phyloP scores from a whole-genome alignment of 2,888 invertebrate species.

The Apodemia mormo region DNA sequence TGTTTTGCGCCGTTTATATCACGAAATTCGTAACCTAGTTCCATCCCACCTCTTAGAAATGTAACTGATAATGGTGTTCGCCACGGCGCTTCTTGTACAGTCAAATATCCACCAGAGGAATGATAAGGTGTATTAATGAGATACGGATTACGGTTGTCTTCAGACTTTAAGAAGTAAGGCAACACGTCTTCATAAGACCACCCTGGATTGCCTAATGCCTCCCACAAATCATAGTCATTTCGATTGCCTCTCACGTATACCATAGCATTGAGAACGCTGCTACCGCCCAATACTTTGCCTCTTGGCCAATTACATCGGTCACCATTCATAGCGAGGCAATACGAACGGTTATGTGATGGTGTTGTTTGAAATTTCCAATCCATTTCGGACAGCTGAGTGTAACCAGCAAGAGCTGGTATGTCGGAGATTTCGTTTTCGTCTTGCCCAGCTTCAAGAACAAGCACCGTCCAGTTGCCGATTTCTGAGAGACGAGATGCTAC shows the following conservation, averaged over 20 bases:
- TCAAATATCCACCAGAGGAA: constrained; percentile 88
- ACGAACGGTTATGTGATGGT: constrained; percentile 88
- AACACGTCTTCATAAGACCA: constrained; percentile 93
- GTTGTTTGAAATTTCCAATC: constrained; percentile 97
- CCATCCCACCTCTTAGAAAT: constrained; percentile 90
- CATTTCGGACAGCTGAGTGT: constrained; percentile 91
- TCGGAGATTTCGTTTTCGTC: constrained; percentile 95
- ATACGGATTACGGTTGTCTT: constrained; percentile 93
- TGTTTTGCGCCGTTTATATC: constrained; percentile 92
- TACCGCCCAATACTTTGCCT: constrained; percentile 94
- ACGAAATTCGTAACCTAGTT: constrained; percentile 90
- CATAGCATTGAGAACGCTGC: constrained; percentile 95
- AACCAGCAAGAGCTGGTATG: constrained; percentile 91
- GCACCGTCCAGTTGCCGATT: constrained; percentile 89
- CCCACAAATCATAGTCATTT: constrained; percentile 94
- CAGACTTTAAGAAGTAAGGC: constrained; percentile 93
- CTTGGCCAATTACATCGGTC: constrained; percentile 95
- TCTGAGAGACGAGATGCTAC: constrained; percentile 92
- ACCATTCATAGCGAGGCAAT: constrained; percentile 93
- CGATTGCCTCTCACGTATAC: constrained; percentile 94
- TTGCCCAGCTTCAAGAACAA: constrained; percentile 92
- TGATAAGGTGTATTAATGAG: constrained; percentile 88
- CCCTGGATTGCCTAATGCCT: constrained; percentile 89
- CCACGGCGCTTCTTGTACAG: constrained; percentile 93
- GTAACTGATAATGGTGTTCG: constrained; percentile 90